A percentile compares a stretch with the other conserved stretches of the same genome.
These are phyloP conservation scores for Chrysomela aeneicollis DNA, from an alignment of 2,888 invertebrate genomes.

Conservation along the genomic window DNA sequence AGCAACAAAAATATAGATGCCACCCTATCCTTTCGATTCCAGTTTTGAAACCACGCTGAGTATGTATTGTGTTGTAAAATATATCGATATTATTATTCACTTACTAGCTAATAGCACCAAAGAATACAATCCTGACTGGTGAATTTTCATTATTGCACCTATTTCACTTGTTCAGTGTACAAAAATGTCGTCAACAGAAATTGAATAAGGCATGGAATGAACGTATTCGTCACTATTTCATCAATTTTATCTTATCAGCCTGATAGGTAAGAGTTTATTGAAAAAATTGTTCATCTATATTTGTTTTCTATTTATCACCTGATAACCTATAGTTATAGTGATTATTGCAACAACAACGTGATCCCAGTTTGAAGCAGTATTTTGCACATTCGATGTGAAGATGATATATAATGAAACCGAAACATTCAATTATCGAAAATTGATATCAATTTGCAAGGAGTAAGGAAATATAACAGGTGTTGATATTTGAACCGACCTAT, in stretches of 20 bases:
- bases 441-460: too few relatives aligned
- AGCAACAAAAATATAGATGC: too few relatives aligned
- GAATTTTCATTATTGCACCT: constrained; percentile 39
- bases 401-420: too few relatives aligned
- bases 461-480: too few relatives aligned
- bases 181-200: constrained; percentile 19
- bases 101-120: constrained; percentile 43
- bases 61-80: background rate
- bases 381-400: too few relatives aligned
- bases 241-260: background rate
- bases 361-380: too few relatives aligned
- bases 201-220: too few relatives aligned
- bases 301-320: background rate
- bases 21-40: too few relatives aligned
- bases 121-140: constrained; percentile 37
- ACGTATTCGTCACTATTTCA: background rate
- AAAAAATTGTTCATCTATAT: background rate
- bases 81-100: constrained; percentile 3
- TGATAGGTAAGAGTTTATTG: background rate
- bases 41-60: too few relatives aligned
- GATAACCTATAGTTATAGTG: background rate
- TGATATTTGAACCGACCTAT: too few relatives aligned
- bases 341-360: background rate
- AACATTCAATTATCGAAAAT: too few relatives aligned
- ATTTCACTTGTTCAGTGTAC: constrained; percentile 1